Evolutionary conservation across 2,113 vertebrate genomes (phyloP), one percentile per base, ranked within the genome.

Genomic region (Camelus dromedarius): DNA sequence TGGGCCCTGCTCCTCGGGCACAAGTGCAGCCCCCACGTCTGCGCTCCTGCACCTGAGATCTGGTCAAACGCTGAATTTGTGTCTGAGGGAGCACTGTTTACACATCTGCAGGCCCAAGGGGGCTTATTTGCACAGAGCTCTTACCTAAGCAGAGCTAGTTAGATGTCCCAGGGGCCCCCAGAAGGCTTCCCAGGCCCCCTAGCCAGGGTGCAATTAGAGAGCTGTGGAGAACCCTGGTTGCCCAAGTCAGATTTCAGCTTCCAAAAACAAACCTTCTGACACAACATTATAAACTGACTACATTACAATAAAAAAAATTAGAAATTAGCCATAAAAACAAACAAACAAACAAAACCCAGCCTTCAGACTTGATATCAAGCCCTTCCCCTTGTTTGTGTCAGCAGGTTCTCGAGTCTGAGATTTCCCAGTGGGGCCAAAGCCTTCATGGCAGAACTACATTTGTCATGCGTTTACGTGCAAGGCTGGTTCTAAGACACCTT

Each of bases 181-280:
- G 96, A 96, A 52, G 77, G 64, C 0, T 91, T 96, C 96, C 94
- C 73, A 97, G 97, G 91, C 93, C 96, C 84, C 62, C 89, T 83
- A 46, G 96, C 86, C 95, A 93, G 79, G 73, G 75, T 7, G 28
- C 96, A 97, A 94, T 98, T 98, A 98, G 97, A 89, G 93, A 95
- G 60, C 62, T 26, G 60, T 30, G 76, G 92, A 95, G 93, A 93
- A 88, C 96, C 96, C 56, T 28, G 88, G 94, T 60, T 70, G 80
- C 80, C 35, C 64, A 85, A 92, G 92, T 90, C 88, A 67, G 95
- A 95, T 96, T 69, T 0, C 60, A 82, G 97, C 97, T 97, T 98
- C 98, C 97, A 96, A 96, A 98, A 98, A 96, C 98, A 98, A 97
- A 94, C 66, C 93, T 93, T 97, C 96, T 69, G 93, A 90, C 38